phyloP scores from a whole-genome alignment of 2,797 vertebrate species.

The Pipistrellus pygmaeus region DNA sequence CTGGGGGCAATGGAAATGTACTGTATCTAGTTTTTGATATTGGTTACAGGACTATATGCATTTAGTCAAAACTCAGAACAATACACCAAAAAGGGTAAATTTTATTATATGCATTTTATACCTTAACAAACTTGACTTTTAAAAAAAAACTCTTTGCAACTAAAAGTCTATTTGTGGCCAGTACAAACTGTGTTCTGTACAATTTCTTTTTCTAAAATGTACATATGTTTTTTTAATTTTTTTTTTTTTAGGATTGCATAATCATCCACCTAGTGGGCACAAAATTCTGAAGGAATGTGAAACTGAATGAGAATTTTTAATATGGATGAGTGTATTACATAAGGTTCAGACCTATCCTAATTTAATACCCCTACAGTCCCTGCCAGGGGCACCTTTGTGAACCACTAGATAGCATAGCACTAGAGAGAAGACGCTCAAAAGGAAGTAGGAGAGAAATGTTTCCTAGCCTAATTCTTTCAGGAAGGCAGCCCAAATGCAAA shows the following conservation, averaged over 20 bases:
- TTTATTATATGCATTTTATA: neutral
- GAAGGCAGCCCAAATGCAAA: neutral
- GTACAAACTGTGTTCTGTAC: neutral
- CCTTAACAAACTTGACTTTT: neutral
- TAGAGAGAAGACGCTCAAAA: neutral
- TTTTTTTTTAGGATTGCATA: neutral
- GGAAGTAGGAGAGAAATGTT: neutral
- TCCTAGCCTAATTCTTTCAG: neutral
- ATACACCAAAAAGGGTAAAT: neutral
- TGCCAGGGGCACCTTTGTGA: neutral
- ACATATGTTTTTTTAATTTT: neutral
- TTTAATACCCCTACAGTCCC: neutral
- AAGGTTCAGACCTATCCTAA: neutral
- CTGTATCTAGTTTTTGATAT: neutral
- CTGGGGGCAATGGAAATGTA: neutral
- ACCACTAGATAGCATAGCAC: neutral
- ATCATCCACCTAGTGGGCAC: neutral
- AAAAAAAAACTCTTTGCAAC: neutral
- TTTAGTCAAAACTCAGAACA: constrained; percentile 20
- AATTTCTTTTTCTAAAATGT: constrained; percentile 51
- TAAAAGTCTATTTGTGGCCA: neutral
- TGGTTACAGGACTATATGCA: neutral
- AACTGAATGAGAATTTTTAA: neutral
- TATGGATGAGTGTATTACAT: neutral
- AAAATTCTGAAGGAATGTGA: neutral